Percentiles rank a stretch among this genome's conserved stretches.
phyloP scores from a whole-genome alignment of 2,888 invertebrate genomes.

The Drosophila bunnanda region DNA sequence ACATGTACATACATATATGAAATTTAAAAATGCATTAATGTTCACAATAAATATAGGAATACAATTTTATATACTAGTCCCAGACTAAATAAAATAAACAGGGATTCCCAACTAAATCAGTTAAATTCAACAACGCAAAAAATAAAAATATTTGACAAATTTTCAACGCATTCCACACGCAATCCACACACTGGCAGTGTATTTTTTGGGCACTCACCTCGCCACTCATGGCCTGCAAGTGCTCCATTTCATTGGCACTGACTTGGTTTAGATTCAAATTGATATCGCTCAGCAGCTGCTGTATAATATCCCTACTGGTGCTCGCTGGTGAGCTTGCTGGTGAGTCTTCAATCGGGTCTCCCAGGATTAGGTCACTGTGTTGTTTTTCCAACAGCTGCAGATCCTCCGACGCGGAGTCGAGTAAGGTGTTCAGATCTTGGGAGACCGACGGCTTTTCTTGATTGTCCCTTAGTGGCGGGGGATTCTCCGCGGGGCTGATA shows the following conservation, averaged over 20 bases:
- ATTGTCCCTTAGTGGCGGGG: background rate
- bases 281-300: conserved; percentile 78
- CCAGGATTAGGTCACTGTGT: conserved; percentile 41
- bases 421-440: conserved; percentile 40
- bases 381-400: conserved; percentile 48
- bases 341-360: background rate
- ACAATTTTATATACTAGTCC: too few species aligned
- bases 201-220: conserved; percentile 60
- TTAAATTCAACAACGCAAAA: background rate
- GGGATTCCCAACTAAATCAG: background rate
- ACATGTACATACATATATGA: too few species aligned
- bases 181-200: background rate
- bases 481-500: background rate
- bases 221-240: conserved; percentile 68
- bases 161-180: background rate
- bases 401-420: conserved; percentile 59
- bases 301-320: conserved; percentile 58
- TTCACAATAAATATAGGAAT: too few species aligned
- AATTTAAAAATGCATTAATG: too few species aligned
- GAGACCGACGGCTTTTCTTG: background rate
- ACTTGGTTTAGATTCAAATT: conserved; percentile 79
- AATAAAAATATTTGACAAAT: background rate
- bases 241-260: conserved; percentile 72
- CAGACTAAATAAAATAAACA: background rate
- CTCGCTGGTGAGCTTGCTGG: conserved; percentile 1